These are phyloP conservation scores for Masticophis lateralis DNA, from an alignment of 2,797 vertebrate genomes.

Conservation along the genomic window DNA sequence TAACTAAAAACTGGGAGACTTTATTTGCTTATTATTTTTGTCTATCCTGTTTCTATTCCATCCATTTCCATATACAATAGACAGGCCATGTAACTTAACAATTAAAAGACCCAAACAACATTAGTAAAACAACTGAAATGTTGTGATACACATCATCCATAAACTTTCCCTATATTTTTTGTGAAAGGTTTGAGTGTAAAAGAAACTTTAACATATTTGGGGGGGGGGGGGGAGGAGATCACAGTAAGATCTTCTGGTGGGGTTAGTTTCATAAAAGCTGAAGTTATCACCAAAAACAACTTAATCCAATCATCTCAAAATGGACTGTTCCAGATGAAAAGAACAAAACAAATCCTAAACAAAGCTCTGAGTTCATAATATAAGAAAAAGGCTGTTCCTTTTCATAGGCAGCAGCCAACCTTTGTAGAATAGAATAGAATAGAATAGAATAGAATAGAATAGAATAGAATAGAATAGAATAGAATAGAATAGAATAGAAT, in stretches of 20 bases:
- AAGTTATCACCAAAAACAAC: background rate
- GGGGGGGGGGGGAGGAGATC: accelerated
- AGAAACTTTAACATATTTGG: background rate
- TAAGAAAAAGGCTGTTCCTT: background rate
- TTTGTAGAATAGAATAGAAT: too few species aligned
- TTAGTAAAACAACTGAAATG: background rate
- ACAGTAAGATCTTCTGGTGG: background rate
- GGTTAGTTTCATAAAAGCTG: background rate
- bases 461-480: too few species aligned
- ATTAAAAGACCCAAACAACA: background rate
- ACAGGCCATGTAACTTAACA: background rate
- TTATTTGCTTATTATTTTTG: background rate
- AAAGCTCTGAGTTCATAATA: background rate
- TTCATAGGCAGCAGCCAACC: background rate
- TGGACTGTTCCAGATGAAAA: background rate
- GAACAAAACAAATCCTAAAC: background rate
- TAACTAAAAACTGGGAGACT: background rate
- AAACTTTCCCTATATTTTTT: background rate
- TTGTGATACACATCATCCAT: background rate
- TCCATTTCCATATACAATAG: background rate
- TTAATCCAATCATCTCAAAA: background rate
- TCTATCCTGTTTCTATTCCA: background rate
- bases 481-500: too few species aligned
- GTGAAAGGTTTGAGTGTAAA: background rate
- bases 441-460: too few species aligned